Evolutionary conservation across 2,888 invertebrate genomes (phyloP).

Genomic region (Archips crataeganus): DNA sequence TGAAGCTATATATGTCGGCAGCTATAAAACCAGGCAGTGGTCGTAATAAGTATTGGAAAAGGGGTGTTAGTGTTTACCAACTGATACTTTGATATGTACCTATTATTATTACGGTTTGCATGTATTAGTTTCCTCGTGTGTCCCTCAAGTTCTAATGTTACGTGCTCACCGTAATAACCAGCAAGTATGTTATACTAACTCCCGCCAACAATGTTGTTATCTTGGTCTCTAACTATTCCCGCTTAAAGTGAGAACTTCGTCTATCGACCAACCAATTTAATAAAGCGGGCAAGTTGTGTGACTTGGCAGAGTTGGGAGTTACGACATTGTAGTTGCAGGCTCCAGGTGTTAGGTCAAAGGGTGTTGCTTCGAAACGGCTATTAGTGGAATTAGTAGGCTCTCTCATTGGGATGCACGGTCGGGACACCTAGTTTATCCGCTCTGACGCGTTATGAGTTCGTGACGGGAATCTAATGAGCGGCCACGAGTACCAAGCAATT

Average conservation of each 20-base stretch:
- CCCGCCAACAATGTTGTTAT: constrained; percentile 39
- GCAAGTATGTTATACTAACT: constrained; percentile 34
- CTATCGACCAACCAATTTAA: constrained; percentile 44
- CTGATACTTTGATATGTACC: not conserved
- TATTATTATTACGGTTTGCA: not conserved
- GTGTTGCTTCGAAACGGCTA: constrained; percentile 48
- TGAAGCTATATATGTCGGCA: constrained; percentile 21
- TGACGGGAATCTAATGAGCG: constrained; percentile 60
- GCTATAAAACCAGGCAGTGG: constrained; percentile 6
- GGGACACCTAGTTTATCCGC: constrained; percentile 58
- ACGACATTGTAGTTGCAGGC: constrained; percentile 30
- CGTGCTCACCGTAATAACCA: constrained; percentile 32
- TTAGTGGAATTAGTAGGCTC: constrained; percentile 48
- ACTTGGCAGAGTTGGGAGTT: constrained; percentile 35
- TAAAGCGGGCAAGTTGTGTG: constrained; percentile 42
- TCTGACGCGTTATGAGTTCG: constrained; percentile 64
- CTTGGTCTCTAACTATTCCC: constrained; percentile 40
- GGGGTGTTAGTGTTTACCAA: not conserved
- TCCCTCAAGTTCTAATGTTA: constrained; percentile 26
- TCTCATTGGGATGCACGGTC: constrained; percentile 55
- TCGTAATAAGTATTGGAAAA: constrained; percentile 5
- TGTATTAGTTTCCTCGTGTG: constrained; percentile 8
- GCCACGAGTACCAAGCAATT: constrained; percentile 13
- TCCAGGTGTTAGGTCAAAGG: constrained; percentile 49
- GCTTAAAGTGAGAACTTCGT: constrained; percentile 41